Conservation (phyloP, 2,113 vertebrate genomes). For the Alexandromys fortis region DNA sequence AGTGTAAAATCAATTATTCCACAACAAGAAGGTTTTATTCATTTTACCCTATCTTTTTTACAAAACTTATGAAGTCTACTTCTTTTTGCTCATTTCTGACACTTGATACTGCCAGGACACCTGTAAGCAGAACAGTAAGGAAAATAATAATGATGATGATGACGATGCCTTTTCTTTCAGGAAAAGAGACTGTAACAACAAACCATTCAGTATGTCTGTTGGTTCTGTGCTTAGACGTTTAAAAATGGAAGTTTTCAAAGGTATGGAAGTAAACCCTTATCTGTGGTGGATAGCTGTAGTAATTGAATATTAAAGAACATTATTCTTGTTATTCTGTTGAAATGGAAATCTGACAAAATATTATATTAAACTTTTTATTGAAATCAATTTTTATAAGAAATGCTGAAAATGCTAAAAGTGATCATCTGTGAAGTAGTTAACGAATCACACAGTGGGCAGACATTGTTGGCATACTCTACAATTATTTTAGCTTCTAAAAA, state of each 20-base stretch:
- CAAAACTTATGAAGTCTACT: not conserved
- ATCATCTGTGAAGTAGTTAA: not conserved
- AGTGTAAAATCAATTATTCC: too few species aligned
- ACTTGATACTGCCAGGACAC: not conserved
- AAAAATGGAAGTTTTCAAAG: conserved; percentile 1
- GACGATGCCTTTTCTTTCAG: conserved; percentile 31
- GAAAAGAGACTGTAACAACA: not conserved
- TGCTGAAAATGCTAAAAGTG: not conserved
- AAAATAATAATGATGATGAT: not conserved
- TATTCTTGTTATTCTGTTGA: conserved; percentile 2
- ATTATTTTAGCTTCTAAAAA: not conserved
- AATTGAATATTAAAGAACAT: conserved; percentile 8
- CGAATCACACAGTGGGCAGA: not conserved
- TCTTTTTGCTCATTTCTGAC: conserved; percentile 25
- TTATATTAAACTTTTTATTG: conserved; percentile 11
- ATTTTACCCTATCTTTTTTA: not conserved
- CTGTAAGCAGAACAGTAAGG: not conserved
- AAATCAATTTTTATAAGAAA: not conserved
- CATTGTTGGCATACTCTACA: not conserved
- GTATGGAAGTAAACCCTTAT: not conserved
- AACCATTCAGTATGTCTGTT: not conserved
- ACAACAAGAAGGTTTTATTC: conserved; percentile 17
- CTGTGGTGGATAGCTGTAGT: not conserved
- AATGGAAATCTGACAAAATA: conserved; percentile 45
- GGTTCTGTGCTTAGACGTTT: not conserved